Percentiles rank a stretch among this genome's conserved stretches.
These are phyloP conservation scores for Hemicrepidius hirtus DNA, from an alignment of 2,888 invertebrate genomes.

Conservation along the genomic window DNA sequence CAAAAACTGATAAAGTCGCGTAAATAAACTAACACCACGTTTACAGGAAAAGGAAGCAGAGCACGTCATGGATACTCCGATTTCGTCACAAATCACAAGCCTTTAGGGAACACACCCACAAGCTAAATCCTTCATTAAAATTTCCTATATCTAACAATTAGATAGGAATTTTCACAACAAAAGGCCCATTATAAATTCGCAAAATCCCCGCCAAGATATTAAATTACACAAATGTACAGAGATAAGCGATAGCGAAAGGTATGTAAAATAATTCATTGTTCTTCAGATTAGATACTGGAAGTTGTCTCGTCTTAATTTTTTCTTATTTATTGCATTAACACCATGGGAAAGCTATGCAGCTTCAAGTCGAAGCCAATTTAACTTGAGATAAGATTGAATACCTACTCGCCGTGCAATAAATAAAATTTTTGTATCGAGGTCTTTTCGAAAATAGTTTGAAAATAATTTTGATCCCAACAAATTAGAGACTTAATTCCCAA, in stretches of 20 bases:
- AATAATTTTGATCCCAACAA: too few species aligned
- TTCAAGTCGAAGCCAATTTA: neutral
- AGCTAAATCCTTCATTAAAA: too few species aligned
- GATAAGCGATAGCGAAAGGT: neutral
- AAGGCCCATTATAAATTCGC: too few species aligned
- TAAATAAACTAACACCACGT: neutral
- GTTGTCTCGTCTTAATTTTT: neutral
- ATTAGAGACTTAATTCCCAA: too few species aligned
- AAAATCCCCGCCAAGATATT: neutral
- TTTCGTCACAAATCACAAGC: constrained; percentile 10
- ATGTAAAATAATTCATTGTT: neutral
- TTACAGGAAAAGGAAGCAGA: constrained; percentile 16
- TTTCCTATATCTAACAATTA: too few species aligned
- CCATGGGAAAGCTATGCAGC: constrained; percentile 38
- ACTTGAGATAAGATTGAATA: neutral
- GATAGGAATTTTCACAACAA: too few species aligned
- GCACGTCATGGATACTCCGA: neutral
- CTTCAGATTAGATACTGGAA: neutral
- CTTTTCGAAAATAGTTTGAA: neutral
- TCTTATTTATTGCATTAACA: constrained; percentile 11
- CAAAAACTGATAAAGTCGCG: constrained; percentile 8
- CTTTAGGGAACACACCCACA: too few species aligned
- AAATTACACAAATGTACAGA: neutral
- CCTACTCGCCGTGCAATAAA: neutral
- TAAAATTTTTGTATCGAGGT: too few species aligned